These are phyloP conservation scores for Addax nasomaculatus DNA, from an alignment of 2,113 vertebrate species.

Conservation along the genomic window DNA sequence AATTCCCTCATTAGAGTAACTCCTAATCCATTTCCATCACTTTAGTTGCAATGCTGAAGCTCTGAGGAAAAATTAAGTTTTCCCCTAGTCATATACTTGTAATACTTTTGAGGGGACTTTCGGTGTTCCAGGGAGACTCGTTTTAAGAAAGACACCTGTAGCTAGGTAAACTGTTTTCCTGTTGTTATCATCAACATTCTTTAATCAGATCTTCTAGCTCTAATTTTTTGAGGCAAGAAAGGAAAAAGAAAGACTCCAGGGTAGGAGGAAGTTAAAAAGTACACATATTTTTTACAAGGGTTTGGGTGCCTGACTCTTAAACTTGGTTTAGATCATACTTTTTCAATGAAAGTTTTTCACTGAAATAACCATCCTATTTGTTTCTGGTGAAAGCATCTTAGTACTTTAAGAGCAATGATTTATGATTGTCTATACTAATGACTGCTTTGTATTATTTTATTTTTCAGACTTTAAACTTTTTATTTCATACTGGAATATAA, in stretches of 20 bases:
- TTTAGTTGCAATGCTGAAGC: background rate
- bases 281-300: background rate
- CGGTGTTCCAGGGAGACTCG: background rate
- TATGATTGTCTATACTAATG: background rate
- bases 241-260: background rate
- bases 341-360: slow-evolving; percentile 4
- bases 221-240: background rate
- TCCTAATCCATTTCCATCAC: background rate
- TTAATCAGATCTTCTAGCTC: background rate
- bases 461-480: background rate
- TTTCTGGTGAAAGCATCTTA: background rate
- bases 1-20: background rate
- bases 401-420: background rate
- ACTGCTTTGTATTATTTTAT: background rate
- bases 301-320: background rate
- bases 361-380: background rate
- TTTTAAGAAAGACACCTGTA: background rate
- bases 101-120: background rate
- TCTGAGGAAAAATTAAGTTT: background rate
- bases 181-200: slow-evolving; percentile 33
- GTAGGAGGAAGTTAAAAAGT: background rate
- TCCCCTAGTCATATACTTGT: background rate
- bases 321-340: background rate
- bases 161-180: slow-evolving; percentile 8
- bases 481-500: background rate